Evolutionary conservation across 2,888 invertebrate genomes (phyloP).

Genomic region (Operophtera brumata): DNA sequence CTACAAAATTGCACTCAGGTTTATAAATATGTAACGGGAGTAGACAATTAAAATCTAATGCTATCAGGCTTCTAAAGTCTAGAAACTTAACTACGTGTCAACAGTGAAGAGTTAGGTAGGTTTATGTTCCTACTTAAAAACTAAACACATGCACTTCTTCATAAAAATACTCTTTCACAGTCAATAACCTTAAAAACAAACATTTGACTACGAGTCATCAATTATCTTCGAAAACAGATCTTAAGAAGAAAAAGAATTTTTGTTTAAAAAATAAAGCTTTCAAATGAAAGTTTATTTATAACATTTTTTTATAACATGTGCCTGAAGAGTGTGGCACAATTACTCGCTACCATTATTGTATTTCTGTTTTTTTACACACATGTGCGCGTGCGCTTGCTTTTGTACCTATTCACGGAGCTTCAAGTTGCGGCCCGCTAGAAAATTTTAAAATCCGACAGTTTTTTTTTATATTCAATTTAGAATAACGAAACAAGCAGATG

Average conservation of each 20-base stretch:
- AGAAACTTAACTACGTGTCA: too few relatives aligned
- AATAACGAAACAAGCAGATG: too few relatives aligned
- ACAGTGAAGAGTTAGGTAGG: too few relatives aligned
- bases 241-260: slow-evolving; percentile 13
- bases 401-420: slow-evolving; percentile 39
- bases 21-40: too few relatives aligned
- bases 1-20: too few relatives aligned
- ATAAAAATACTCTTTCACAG: background rate
- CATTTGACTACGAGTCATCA: slow-evolving; percentile 9
- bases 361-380: slow-evolving; percentile 64
- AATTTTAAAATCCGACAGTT: too few relatives aligned
- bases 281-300: slow-evolving; percentile 73
- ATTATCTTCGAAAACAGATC: slow-evolving; percentile 18
- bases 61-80: too few relatives aligned
- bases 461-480: too few relatives aligned
- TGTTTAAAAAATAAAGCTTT: slow-evolving; percentile 38
- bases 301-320: slow-evolving; percentile 56
- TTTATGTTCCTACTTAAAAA: too few relatives aligned
- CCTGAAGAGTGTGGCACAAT: slow-evolving; percentile 71
- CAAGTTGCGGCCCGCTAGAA: slow-evolving; percentile 44
- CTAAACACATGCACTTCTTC: too few relatives aligned
- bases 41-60: too few relatives aligned
- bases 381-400: slow-evolving; percentile 62
- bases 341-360: slow-evolving; percentile 69
- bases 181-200: slow-evolving; percentile 20